phyloP scores from a whole-genome alignment of 1,140 invertebrate species.

The Holotrichia oblita region DNA sequence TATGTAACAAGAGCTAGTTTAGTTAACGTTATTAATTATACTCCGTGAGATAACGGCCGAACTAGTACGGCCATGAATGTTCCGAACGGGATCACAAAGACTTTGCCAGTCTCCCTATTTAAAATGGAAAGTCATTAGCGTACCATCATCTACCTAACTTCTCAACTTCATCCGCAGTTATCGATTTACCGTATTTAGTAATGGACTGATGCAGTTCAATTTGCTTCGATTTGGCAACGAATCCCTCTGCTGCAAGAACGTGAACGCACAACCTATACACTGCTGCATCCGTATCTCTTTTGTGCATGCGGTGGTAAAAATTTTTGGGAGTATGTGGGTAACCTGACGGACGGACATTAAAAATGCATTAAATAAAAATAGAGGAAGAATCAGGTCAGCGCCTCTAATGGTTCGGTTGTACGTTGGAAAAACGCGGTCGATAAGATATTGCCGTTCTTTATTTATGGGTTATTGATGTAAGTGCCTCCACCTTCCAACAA shows the following conservation, averaged over 20 bases:
- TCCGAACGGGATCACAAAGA: slow-evolving; percentile 2
- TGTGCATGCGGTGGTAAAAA: background rate
- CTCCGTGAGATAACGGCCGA: too few species aligned
- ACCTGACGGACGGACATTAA: background rate
- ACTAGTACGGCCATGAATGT: background rate
- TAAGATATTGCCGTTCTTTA: background rate
- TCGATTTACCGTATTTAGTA: background rate
- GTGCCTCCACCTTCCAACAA: background rate
- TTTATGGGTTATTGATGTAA: slow-evolving; percentile 7
- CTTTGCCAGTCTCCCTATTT: background rate
- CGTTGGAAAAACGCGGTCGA: background rate
- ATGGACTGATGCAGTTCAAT: background rate
- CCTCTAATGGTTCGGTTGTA: background rate
- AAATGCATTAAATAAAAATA: slow-evolving; percentile 18
- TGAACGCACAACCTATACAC: background rate
- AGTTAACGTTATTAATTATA: background rate
- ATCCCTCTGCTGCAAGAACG: background rate
- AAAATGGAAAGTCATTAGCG: background rate
- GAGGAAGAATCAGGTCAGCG: background rate
- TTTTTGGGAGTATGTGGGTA: background rate
- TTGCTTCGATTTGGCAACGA: background rate
- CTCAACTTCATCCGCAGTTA: background rate
- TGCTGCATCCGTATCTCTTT: background rate
- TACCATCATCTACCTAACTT: background rate
- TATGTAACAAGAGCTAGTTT: background rate